Evolutionary conservation across 2,888 invertebrate species (phyloP).

Genomic region (Notodonta dromedarius): DNA sequence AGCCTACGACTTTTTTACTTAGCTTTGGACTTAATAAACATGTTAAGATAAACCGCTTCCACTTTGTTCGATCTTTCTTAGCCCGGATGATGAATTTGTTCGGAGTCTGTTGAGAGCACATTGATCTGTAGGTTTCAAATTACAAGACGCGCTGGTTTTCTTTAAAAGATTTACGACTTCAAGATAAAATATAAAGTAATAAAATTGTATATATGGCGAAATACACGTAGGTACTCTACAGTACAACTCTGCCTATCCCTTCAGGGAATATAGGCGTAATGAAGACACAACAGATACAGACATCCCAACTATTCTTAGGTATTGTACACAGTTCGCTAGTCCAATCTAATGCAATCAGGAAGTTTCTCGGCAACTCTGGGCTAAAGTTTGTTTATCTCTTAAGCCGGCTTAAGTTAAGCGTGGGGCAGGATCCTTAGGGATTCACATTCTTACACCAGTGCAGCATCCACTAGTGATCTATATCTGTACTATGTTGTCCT

Average conservation of each 20-base stretch:
- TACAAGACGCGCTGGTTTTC: not conserved
- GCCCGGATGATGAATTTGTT: slow-evolving; percentile 35
- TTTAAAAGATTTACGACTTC: not conserved
- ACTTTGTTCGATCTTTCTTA: slow-evolving; percentile 20
- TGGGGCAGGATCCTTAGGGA: not conserved
- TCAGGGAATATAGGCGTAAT: no score
- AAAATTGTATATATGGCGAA: no score
- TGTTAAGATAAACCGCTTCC: slow-evolving; percentile 34
- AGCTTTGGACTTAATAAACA: slow-evolving; percentile 13
- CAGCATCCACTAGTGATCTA: not conserved
- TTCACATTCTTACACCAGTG: not conserved
- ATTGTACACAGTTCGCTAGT: slow-evolving; percentile 1
- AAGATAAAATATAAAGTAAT: no score
- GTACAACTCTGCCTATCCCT: no score
- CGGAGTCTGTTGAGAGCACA: slow-evolving; percentile 1
- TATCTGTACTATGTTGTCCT: not conserved
- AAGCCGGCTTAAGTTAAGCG: slow-evolving; percentile 1
- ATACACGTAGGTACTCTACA: no score
- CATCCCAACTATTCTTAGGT: not conserved
- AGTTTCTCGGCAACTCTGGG: not conserved
- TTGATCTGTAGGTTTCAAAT: slow-evolving; percentile 8
- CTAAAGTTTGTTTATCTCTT: not conserved
- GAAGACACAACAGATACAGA: not conserved
- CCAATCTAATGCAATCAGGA: slow-evolving; percentile 5
- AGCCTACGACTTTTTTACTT: slow-evolving; percentile 21